Base-by-base conservation (phyloP, 2,113 vertebrate species). In the Brachyhypopomus occidentalis region DNA sequence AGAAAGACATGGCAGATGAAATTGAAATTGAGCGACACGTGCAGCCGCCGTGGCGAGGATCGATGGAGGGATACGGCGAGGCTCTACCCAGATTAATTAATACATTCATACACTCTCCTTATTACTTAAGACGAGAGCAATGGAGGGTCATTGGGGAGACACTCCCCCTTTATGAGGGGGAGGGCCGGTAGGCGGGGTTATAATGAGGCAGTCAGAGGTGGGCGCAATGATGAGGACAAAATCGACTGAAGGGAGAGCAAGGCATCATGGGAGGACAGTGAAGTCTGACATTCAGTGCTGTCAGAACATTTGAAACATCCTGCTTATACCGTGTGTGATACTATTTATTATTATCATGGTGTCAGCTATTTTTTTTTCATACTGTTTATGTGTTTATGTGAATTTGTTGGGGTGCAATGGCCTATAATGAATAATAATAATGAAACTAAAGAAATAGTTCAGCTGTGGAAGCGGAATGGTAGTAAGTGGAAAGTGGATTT, bases 1-100 rank as follows among this genome's bases (percentile, higher is more conserved):
- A 79, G 80, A 88, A 89, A 87, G 83, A 91, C 86, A 87, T 87
- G 41, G 62, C 74, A 84, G 85, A 89, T 88, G 84, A 86, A 92
- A 92, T 89, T 92, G 90, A 83, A 90, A 91, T 88, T 90, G 90
- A 92, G 83, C 77, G 78, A 77, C 80, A 55, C 87, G 83, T 87
- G 83, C 55, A 78, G 80, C 84, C n/a, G 20, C 55, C 67, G 73
- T 8, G 9, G 6, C 0, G 52, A 4, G 19, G 41, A 89, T 92
- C 89, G 81, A 92, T 91, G 81, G 20, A 34, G 84, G 89, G 67
- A 85, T 63, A 69, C 60, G 64, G 59, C 58, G 55, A 63, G 64
- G 62, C 62, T 59, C 78, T 58, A 23, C 76, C 75, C 36, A 80
- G 86, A 91, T 89, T 86, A 85, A 91, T 92, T 89, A 90, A 89